Percentiles rank a stretch among this genome's conserved stretches.
Evolutionary conservation across 2,888 invertebrate species (phyloP).

Genomic region (Temnothorax ravouxi): DNA sequence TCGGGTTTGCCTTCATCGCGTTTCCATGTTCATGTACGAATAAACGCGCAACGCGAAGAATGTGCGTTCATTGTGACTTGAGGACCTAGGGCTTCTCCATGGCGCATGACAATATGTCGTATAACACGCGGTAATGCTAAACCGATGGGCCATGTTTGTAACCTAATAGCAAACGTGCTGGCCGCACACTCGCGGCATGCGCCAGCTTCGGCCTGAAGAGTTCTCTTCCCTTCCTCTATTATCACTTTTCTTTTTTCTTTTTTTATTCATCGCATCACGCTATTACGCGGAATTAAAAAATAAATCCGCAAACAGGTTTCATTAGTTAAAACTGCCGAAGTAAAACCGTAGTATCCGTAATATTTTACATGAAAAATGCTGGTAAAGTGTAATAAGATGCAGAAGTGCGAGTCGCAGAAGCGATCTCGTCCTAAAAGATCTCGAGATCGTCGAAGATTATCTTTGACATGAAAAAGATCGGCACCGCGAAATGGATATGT

Average conservation of each 20-base stretch:
- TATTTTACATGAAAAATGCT: constrained; percentile 4
- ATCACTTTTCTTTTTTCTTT: not conserved
- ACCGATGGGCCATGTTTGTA: constrained; percentile 79
- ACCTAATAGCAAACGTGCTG: constrained; percentile 81
- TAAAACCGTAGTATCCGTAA: not conserved
- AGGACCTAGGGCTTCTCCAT: constrained; percentile 75
- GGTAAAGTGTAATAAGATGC: constrained; percentile 24
- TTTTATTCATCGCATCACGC: constrained; percentile 24
- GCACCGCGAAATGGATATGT: not conserved
- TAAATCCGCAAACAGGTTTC: constrained; percentile 12
- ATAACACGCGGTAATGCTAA: constrained; percentile 79
- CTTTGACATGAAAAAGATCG: constrained; percentile 5
- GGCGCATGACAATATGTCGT: constrained; percentile 68
- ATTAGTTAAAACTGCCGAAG: not conserved
- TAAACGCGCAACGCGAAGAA: constrained; percentile 66
- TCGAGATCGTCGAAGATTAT: not conserved
- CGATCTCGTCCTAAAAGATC: not conserved
- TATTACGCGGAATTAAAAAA: constrained; percentile 13
- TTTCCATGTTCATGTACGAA: constrained; percentile 73
- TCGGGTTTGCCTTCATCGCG: constrained; percentile 59
- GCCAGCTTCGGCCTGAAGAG: constrained; percentile 71
- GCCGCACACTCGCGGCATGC: constrained; percentile 85
- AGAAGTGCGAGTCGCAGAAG: not conserved
- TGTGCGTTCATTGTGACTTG: constrained; percentile 72
- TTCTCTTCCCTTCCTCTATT: not conserved